phyloP scores from a whole-genome alignment of 2,113 vertebrate genomes.

The Suncus etruscus region DNA sequence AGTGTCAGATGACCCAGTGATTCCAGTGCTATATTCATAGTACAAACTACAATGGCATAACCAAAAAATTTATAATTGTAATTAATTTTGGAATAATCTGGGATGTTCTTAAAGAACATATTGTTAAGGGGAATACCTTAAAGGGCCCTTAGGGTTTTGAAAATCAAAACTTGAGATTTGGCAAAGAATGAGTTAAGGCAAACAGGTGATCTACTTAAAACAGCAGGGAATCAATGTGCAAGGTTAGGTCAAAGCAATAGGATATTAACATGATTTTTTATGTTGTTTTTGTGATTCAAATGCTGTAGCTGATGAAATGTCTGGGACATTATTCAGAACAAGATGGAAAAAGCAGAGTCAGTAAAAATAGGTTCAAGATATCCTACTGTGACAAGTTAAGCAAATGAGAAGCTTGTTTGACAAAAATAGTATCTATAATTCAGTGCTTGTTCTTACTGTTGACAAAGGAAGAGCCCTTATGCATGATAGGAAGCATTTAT shows the following conservation, averaged over 20 bases:
- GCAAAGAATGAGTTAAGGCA: not conserved
- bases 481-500: constrained; percentile 30
- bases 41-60: not conserved
- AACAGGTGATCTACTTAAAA: not conserved
- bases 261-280: constrained; percentile 46
- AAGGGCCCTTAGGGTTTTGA: not conserved
- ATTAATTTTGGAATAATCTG: not conserved
- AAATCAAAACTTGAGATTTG: not conserved
- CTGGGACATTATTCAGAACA: constrained; percentile 56
- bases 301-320: constrained; percentile 33
- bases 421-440: constrained; percentile 57
- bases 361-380: constrained; percentile 49
- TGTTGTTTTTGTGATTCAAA: constrained; percentile 64
- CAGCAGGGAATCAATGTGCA: not conserved
- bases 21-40: not conserved
- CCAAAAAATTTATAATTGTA: not conserved
- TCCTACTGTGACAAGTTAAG: constrained; percentile 71
- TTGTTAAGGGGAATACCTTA: not conserved
- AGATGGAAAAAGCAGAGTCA: constrained; percentile 63
- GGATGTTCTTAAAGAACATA: not conserved
- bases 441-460: constrained; percentile 1
- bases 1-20: not conserved
- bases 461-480: constrained; percentile 13
- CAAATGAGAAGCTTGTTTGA: constrained; percentile 67
- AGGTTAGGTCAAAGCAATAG: constrained; percentile 46